Evolutionary conservation across 2,113 vertebrate species (phyloP), one percentile per base, ranked within the genome.

Genomic region (Grantiella picta): DNA sequence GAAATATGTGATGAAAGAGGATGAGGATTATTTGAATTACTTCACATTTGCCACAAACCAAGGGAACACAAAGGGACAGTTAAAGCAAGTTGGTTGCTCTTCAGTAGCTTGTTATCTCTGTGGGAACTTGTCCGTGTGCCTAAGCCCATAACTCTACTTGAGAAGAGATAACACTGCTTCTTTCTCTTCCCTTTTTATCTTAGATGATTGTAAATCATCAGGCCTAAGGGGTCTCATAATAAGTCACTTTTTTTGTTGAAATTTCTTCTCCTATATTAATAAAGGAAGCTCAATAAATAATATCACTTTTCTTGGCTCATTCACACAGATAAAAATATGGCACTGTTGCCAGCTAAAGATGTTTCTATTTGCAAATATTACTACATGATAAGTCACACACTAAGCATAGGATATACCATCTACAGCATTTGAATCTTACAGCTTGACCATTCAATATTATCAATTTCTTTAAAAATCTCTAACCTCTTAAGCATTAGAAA

Each of bases 1-100:
- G 13, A 94, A 92, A 93, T 91, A 72, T 50, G 66, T 53, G 61
- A 69, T 94, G 65, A 87, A 75, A 90, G 57, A 93, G 57, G n/a
- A 90, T 71, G 72, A 90, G 85, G 79, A 77, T 93, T 94, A 72
- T 90, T 85, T 88, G 28, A 94, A 93, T 94, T 96, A 92, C 59
- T 82, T 92, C 82, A 61, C 68, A 36, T 94, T 95, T 94, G 45
- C 66, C 31, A 61, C 66, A 92, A 85, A 77, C 20, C 14, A 70
- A 86, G 8, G 38, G n/a, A 90, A 69, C 20, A 65, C n/a, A 82
- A 91, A 90, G 54, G 45, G 57, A 77, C 71, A 69, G 82, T 88
- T 89, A 53, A 45, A 84, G 44, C 52, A 60, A 1, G 1, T 31
- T 85, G 23, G 28, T 76, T 82, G 66, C 25, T 85, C 44, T 72